These are phyloP conservation scores for Melipona beecheii DNA, from an alignment of 2,888 invertebrate genomes.

Conservation along the genomic window DNA sequence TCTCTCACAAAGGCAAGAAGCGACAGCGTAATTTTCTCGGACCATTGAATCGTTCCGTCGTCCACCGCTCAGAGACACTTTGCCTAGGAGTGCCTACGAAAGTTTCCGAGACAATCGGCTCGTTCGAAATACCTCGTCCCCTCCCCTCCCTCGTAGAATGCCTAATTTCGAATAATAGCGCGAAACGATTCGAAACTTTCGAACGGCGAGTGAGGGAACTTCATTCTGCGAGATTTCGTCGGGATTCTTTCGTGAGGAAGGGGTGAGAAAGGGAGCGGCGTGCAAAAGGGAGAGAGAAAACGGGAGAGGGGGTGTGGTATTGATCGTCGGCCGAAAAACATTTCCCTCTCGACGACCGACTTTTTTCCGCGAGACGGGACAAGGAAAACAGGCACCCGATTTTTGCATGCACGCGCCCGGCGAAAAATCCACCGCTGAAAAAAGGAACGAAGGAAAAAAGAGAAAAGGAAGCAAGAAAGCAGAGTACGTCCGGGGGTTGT, in stretches of 20 bases:
- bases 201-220: neutral
- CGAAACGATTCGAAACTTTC: constrained; percentile 23
- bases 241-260: constrained; percentile 33
- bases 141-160: neutral
- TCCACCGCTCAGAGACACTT: constrained; percentile 3
- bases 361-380: constrained; percentile 40
- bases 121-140: neutral
- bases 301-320: constrained; percentile 39
- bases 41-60: constrained; percentile 2
- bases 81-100: neutral
- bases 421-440: neutral
- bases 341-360: constrained; percentile 54
- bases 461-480: too few relatives aligned
- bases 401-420: constrained; percentile 22
- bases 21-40: constrained; percentile 11
- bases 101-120: constrained; percentile 35
- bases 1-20: neutral
- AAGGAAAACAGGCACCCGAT: constrained; percentile 37
- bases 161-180: constrained; percentile 29
- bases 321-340: constrained; percentile 58
- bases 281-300: constrained; percentile 6
- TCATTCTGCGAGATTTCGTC: constrained; percentile 15
- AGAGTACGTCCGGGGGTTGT: constrained; percentile 11
- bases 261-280: constrained; percentile 19
- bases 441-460: neutral